A percentile compares a stretch with the other conserved stretches of the same genome.
Evolutionary conservation across 2,888 invertebrate genomes (phyloP).

Genomic region (Galeopsomyia nigrocyanea): DNA sequence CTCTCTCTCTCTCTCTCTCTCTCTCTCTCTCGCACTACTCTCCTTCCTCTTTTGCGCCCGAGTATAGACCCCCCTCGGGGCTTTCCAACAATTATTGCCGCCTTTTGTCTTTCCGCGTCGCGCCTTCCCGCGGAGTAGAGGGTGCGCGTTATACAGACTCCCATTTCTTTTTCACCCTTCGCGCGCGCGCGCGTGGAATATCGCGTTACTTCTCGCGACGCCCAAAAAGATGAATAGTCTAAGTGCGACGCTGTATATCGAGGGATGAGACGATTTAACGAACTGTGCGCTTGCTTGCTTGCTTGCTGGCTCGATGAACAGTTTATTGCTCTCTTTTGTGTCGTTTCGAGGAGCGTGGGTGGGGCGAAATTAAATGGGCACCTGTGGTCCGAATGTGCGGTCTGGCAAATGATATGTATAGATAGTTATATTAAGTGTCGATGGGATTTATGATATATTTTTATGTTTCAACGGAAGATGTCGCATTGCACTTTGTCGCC

Average conservation of each 20-base stretch:
- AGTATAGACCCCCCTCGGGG: conserved; percentile 44
- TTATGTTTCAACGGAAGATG: too few relatives aligned
- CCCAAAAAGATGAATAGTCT: conserved; percentile 29
- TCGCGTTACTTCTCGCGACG: conserved; percentile 43
- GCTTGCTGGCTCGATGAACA: conserved; percentile 27
- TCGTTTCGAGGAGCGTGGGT: conserved; percentile 22
- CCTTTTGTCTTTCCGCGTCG: conserved; percentile 47
- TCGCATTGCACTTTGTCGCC: too few relatives aligned
- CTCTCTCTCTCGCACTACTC: background rate
- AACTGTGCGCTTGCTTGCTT: conserved; percentile 13
- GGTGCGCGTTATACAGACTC: conserved; percentile 29
- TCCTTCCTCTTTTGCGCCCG: conserved; percentile 1
- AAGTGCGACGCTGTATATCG: conserved; percentile 1
- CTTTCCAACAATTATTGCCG: conserved; percentile 49
- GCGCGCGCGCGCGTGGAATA: conserved; percentile 20
- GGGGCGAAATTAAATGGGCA: conserved; percentile 12
- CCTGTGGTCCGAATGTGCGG: conserved; percentile 15
- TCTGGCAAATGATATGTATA: too few relatives aligned
- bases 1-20: background rate
- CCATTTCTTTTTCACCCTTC: conserved; percentile 45
- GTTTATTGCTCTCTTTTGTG: conserved; percentile 45
- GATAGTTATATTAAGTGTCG: too few relatives aligned
- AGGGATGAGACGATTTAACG: background rate
- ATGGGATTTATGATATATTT: too few relatives aligned
- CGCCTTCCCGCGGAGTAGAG: conserved; percentile 23